A percentile compares a stretch with the other conserved stretches of the same genome.
These are phyloP conservation scores for Myotis pilosus DNA, from an alignment of 2,797 vertebrate genomes.

Conservation along the genomic window DNA sequence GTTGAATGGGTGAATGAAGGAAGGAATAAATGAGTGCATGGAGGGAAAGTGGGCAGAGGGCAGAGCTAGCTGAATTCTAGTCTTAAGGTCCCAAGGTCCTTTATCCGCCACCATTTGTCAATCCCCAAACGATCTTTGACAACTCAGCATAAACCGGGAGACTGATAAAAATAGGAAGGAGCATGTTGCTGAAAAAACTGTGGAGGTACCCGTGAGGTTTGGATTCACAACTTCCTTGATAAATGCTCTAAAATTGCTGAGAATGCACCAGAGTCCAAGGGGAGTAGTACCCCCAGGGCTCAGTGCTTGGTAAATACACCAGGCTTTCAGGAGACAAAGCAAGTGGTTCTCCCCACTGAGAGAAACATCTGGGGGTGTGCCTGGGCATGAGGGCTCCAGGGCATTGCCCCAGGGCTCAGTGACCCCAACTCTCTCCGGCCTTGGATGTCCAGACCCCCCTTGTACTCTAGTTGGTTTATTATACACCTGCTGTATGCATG, in stretches of 20 bases:
- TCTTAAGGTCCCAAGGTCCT: not conserved
- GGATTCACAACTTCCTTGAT: not conserved
- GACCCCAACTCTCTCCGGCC: not conserved
- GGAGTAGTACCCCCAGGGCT: not conserved
- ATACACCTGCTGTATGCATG: not conserved
- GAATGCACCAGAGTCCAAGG: not conserved
- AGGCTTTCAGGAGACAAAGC: not conserved
- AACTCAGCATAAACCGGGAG: not conserved
- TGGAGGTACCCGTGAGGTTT: not conserved
- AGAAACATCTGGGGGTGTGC: not conserved
- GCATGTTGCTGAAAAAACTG: not conserved
- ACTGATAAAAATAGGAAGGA: not conserved
- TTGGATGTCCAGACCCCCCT: not conserved
- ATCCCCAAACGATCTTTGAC: not conserved
- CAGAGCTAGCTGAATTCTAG: not conserved
- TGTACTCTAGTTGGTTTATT: not conserved
- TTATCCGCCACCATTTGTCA: not conserved
- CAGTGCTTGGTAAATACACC: not conserved
- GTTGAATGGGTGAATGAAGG: not conserved
- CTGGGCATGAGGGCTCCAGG: not conserved
- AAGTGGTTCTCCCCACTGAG: not conserved
- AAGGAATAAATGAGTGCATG: not conserved
- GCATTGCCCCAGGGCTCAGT: not conserved
- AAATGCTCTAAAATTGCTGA: not conserved
- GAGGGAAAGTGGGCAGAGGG: not conserved